Conservation (phyloP, 2,797 vertebrate species). For the Capromys pilorides region DNA sequence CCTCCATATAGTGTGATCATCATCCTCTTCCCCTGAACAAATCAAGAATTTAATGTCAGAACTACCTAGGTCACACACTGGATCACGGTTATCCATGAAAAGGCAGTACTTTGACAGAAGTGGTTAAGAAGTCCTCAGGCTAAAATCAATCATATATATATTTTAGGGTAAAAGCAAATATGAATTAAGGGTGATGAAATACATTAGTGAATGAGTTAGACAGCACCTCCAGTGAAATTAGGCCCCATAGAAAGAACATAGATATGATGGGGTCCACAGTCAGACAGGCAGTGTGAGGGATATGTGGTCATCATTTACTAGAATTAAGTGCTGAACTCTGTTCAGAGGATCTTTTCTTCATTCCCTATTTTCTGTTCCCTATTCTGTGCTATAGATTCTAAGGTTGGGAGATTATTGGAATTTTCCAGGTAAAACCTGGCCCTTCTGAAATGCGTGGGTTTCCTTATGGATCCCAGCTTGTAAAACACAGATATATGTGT, state of each 20-base stretch:
- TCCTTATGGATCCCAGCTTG: constrained; percentile 4
- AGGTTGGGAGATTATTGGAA: constrained; percentile 10
- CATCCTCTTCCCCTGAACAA: constrained; percentile 3
- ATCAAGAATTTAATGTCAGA: constrained; percentile 17
- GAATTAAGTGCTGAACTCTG: constrained; percentile 19
- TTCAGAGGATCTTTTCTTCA: constrained; percentile 15
- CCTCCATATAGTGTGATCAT: background rate
- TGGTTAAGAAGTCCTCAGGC: background rate
- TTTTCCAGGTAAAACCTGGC: background rate
- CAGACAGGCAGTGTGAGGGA: background rate
- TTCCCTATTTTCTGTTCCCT: background rate
- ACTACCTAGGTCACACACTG: background rate
- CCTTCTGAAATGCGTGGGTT: background rate
- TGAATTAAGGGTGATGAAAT: background rate
- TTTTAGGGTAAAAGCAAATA: too few species aligned
- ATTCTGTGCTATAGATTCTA: background rate
- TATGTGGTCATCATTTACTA: background rate
- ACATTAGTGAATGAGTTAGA: background rate
- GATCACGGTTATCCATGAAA: background rate
- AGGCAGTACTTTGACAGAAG: background rate
- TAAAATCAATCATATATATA: background rate
- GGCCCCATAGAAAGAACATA: background rate
- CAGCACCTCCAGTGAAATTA: background rate
- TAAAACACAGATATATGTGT: rapidly evolving
- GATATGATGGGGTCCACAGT: background rate